Conservation (phyloP, 1,140 invertebrate genomes). For the Leptinotarsa texana region DNA sequence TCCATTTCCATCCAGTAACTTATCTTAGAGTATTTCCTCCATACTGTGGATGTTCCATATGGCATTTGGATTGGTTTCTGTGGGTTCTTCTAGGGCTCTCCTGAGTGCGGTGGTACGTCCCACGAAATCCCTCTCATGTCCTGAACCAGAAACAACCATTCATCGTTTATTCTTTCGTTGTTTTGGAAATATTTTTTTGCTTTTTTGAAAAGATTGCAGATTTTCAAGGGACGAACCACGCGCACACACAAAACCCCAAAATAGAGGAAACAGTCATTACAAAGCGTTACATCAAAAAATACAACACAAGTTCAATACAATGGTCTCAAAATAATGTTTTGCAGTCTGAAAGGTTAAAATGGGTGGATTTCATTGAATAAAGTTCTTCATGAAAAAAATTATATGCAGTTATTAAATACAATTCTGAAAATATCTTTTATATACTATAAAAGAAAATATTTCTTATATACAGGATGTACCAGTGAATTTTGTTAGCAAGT, state of each 20-base stretch:
- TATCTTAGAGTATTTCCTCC: background rate
- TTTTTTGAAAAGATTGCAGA: conserved; percentile 23
- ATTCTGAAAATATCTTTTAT: too few relatives aligned
- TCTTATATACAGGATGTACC: too few relatives aligned
- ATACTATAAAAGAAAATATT: too few relatives aligned
- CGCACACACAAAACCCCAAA: conserved; percentile 47
- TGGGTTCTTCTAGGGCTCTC: conserved; percentile 1
- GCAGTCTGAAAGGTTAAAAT: too few relatives aligned
- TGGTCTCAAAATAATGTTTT: background rate
- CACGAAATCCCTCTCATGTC: conserved; percentile 50
- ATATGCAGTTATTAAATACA: too few relatives aligned
- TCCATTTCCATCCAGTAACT: conserved; percentile 8
- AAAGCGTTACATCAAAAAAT: conserved; percentile 36
- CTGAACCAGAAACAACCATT: conserved; percentile 54
- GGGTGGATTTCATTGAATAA: too few relatives aligned
- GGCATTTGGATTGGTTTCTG: background rate
- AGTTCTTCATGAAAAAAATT: too few relatives aligned
- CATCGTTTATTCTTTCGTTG: conserved; percentile 15
- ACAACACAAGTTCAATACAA: conserved; percentile 7
- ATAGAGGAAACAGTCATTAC: conserved; percentile 34
- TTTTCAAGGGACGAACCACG: conserved; percentile 47
- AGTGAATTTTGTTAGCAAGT: too few relatives aligned
- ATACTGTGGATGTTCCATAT: background rate
- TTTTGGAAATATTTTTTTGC: conserved; percentile 2
- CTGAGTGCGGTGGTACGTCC: conserved; percentile 49